These are phyloP conservation scores for Girardinus metallicus DNA, from an alignment of 2,797 vertebrate genomes.

Conservation along the genomic window DNA sequence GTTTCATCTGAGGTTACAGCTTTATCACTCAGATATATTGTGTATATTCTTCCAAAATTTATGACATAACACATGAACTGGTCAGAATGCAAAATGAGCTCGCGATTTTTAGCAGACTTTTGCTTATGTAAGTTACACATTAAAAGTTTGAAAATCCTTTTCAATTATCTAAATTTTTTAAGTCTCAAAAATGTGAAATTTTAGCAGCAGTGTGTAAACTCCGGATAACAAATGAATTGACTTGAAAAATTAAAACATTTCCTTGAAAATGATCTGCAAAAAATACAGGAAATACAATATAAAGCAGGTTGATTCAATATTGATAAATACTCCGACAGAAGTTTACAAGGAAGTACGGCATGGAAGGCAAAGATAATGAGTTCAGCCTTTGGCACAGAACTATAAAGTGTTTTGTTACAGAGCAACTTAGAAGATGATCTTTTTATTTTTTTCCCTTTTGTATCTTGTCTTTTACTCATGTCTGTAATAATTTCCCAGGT, in stretches of 20 bases:
- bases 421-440: not conserved
- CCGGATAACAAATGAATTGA: not conserved
- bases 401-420: not conserved
- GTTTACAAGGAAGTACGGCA: not conserved
- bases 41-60: no score
- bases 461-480: not conserved
- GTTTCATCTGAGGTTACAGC: no score
- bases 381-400: not conserved
- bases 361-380: not conserved
- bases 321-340: not conserved
- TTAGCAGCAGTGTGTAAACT: not conserved
- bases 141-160: no score
- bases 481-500: not conserved
- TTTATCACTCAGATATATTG: no score
- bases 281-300: not conserved
- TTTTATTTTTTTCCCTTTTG: not conserved
- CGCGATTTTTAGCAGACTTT: no score
- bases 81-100: no score
- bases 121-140: no score
- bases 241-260: not conserved
- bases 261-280: not conserved
- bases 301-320: not conserved
- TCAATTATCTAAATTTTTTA: no score
- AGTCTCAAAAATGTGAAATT: not conserved
- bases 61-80: no score